A percentile compares a stretch with the other conserved stretches of the same genome.
Evolutionary conservation across 2,797 vertebrate species (phyloP).

Genomic region (Podarcis lilfordi): DNA sequence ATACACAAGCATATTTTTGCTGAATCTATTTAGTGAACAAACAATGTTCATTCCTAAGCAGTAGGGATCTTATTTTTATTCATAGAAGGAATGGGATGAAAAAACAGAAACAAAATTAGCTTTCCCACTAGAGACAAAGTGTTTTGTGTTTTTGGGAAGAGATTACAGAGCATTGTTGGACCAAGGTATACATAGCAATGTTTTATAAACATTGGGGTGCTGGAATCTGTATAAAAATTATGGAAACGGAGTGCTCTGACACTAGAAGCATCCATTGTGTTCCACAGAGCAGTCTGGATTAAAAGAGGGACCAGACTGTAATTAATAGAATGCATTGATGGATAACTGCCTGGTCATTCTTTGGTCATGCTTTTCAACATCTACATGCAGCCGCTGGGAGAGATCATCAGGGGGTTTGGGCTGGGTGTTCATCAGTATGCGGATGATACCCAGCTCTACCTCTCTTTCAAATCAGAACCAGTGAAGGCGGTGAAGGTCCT

Average conservation of each 20-base stretch:
- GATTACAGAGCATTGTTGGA: background rate
- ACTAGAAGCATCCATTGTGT: background rate
- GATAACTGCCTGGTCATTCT: background rate
- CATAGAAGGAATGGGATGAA: background rate
- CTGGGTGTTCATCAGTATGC: no score
- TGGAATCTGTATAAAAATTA: background rate
- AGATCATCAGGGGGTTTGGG: no score
- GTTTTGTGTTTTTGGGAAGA: background rate
- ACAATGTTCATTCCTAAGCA: background rate
- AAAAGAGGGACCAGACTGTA: background rate
- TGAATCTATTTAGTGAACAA: constrained; percentile 12
- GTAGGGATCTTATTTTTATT: constrained; percentile 5
- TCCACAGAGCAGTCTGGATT: background rate
- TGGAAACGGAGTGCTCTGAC: background rate
- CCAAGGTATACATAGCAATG: constrained; percentile 2
- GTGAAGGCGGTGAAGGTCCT: no score
- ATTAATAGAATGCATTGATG: background rate
- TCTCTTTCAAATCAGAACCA: no score
- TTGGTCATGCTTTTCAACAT: no score
- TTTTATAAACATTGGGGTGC: background rate
- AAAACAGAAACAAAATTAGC: background rate
- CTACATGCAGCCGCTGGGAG: no score
- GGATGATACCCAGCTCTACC: no score
- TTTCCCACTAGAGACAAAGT: background rate
- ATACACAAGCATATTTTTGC: background rate